Conservation (phyloP, 2,113 vertebrate species). For the Manacus vitellinus region DNA sequence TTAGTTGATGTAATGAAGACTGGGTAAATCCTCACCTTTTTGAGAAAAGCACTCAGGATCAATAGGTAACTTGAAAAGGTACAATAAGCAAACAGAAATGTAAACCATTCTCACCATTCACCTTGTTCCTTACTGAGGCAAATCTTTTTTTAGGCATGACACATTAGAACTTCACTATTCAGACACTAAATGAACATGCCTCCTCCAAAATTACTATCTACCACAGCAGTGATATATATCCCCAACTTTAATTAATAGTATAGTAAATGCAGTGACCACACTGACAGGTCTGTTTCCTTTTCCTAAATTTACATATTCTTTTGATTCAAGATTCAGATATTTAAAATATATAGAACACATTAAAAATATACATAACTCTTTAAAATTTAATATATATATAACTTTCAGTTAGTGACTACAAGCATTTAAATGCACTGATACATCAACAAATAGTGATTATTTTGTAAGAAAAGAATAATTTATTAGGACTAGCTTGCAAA, state of each 20-base stretch:
- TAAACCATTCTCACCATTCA: slow-evolving; percentile 23
- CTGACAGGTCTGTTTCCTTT: slow-evolving; percentile 44
- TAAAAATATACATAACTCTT: background rate
- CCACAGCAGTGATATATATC: slow-evolving; percentile 12
- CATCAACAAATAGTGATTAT: background rate
- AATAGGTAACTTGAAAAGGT: slow-evolving; percentile 25
- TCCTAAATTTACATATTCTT: slow-evolving; percentile 62
- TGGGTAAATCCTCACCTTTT: slow-evolving; percentile 24
- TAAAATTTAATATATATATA: background rate
- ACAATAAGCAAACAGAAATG: slow-evolving; percentile 50
- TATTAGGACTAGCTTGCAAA: background rate
- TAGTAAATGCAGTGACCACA: slow-evolving; percentile 54
- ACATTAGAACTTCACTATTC: slow-evolving; percentile 51
- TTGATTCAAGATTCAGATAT: slow-evolving; percentile 58
- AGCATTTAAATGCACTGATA: slow-evolving; percentile 24
- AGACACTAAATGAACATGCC: slow-evolving; percentile 58
- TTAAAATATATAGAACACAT: background rate
- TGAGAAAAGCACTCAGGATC: slow-evolving; percentile 24
- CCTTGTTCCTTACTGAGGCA: background rate
- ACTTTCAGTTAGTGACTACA: slow-evolving; percentile 27
- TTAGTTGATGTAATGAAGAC: slow-evolving; percentile 19
- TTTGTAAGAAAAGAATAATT: background rate
- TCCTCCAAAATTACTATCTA: slow-evolving; percentile 30
- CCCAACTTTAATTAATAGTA: slow-evolving; percentile 53
- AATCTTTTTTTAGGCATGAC: slow-evolving; percentile 28